These are phyloP conservation scores for Hemithea aestivaria DNA, from an alignment of 2,888 invertebrate species.

Conservation along the genomic window DNA sequence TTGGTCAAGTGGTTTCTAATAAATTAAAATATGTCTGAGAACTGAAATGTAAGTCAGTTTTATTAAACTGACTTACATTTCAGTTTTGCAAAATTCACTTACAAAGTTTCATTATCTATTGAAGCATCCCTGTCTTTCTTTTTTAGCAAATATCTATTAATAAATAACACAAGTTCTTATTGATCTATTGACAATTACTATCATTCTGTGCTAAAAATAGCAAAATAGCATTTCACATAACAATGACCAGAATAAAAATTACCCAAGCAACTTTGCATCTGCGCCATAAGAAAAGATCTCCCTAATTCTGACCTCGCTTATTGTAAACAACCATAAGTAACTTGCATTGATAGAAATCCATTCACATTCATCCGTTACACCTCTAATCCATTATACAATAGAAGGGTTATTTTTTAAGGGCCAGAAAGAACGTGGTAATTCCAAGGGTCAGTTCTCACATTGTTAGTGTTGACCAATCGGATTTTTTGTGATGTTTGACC, in stretches of 20 bases:
- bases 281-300: slow-evolving; percentile 12
- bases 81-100: too few relatives aligned
- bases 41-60: too few relatives aligned
- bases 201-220: too few relatives aligned
- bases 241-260: slow-evolving; percentile 2
- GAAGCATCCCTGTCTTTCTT: too few relatives aligned
- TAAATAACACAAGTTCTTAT: too few relatives aligned
- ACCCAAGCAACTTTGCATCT: slow-evolving; percentile 9
- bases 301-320: slow-evolving; percentile 21
- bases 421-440: slow-evolving; percentile 44
- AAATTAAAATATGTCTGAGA: too few relatives aligned
- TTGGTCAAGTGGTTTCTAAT: too few relatives aligned
- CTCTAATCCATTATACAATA: slow-evolving; percentile 55
- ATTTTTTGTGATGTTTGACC: slow-evolving; percentile 52
- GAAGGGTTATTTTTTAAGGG: slow-evolving; percentile 30
- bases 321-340: slow-evolving; percentile 33
- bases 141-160: too few relatives aligned
- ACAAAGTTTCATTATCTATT: too few relatives aligned
- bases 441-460: slow-evolving; percentile 52
- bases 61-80: too few relatives aligned
- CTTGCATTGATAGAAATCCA: slow-evolving; percentile 25
- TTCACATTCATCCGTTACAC: slow-evolving; percentile 42
- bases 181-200: too few relatives aligned
- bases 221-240: too few relatives aligned
- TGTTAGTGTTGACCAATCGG: slow-evolving; percentile 58